A percentile compares a stretch with the other conserved stretches of the same genome.
Evolutionary conservation across 2,113 vertebrate species (phyloP).

Genomic region (Elanus axillaris): DNA sequence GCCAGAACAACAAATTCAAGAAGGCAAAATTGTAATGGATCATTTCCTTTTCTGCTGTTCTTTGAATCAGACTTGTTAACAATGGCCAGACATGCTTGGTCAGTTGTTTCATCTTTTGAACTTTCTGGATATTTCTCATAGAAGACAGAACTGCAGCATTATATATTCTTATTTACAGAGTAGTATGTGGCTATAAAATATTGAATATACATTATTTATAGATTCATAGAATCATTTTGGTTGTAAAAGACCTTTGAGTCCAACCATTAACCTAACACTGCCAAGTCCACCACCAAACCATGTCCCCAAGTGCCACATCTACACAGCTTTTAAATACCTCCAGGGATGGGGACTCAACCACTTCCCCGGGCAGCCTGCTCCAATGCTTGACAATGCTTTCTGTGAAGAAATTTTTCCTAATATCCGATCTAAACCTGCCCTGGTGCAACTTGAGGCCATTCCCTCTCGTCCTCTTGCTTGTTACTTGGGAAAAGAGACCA

Average conservation of each 20-base stretch:
- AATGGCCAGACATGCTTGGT: not conserved
- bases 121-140: not conserved
- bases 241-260: not conserved
- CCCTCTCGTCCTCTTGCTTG: too few relatives aligned
- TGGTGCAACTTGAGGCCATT: too few relatives aligned
- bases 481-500: too few relatives aligned
- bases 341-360: not conserved
- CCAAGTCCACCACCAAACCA: too few relatives aligned
- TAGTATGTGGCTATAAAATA: not conserved
- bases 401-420: not conserved
- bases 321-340: too few relatives aligned
- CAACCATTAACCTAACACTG: not conserved
- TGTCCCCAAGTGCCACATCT: not conserved
- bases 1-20: not conserved
- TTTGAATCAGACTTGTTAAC: not conserved
- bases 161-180: not conserved
- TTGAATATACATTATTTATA: not conserved
- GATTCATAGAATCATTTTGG: not conserved
- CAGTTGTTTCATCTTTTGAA: not conserved
- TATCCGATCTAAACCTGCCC: too few relatives aligned
- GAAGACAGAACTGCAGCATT: not conserved
- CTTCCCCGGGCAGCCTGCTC: not conserved
- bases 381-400: not conserved
- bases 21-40: not conserved
- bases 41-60: not conserved